These are phyloP conservation scores for Epinephelus moara DNA, from an alignment of 2,113 vertebrate species.

Conservation along the genomic window DNA sequence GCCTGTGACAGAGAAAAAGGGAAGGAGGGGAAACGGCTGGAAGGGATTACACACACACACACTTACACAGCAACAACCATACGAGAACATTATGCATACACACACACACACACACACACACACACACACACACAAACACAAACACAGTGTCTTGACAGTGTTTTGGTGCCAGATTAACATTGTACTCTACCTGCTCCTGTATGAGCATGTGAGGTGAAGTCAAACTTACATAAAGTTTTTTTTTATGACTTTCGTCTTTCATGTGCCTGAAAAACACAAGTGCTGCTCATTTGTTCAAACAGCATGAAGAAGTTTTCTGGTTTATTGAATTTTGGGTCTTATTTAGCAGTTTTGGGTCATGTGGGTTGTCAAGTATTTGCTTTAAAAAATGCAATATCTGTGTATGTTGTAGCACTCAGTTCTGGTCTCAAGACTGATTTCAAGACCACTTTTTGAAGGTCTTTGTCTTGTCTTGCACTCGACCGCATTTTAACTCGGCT, in stretches of 20 bases:
- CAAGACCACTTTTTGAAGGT: no score
- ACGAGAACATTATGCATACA: slow-evolving; percentile 24
- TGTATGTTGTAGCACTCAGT: no score
- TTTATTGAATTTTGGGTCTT: not conserved
- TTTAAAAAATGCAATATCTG: no score
- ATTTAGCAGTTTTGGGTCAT: no score
- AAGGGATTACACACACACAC: slow-evolving; percentile 74
- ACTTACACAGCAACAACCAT: slow-evolving; percentile 40
- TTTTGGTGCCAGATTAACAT: not conserved
- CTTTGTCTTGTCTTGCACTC: no score
- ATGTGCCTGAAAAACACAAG: not conserved
- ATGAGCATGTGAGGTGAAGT: not conserved
- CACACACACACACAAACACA: slow-evolving; percentile 27
- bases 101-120: slow-evolving; percentile 23
- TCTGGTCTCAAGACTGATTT: no score
- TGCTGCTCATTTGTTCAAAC: not conserved
- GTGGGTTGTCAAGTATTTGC: no score
- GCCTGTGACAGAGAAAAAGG: slow-evolving; percentile 65
- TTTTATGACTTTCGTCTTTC: not conserved
- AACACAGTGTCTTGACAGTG: not conserved
- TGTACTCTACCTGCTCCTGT: not conserved
- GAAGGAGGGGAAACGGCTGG: slow-evolving; percentile 71
- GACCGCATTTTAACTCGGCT: no score
- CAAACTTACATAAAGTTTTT: not conserved
- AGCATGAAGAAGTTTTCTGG: not conserved